phyloP scores from a whole-genome alignment of 2,888 invertebrate genomes.

The Oasisia sp. region DNA sequence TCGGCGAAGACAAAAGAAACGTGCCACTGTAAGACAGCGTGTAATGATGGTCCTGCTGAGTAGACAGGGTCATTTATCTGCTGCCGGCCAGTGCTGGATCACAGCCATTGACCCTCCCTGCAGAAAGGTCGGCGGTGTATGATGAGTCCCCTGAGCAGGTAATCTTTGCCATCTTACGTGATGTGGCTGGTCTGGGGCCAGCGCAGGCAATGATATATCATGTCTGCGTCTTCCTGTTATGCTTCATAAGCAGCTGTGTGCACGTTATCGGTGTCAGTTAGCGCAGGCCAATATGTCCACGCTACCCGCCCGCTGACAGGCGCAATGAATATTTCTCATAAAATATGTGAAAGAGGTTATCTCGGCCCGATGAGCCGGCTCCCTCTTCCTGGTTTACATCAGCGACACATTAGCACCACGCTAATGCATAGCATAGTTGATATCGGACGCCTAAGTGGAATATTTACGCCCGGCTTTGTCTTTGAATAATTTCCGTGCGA shows the following conservation, averaged over 20 bases:
- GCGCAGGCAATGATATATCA: neutral
- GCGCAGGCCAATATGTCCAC: neutral
- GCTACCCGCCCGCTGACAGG: neutral
- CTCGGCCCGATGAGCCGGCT: neutral
- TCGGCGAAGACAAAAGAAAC: neutral
- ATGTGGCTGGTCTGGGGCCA: neutral
- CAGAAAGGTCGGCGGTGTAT: neutral
- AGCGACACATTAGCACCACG: neutral
- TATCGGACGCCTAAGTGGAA: neutral
- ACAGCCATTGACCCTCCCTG: neutral
- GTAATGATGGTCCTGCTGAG: neutral
- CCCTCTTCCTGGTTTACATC: slow-evolving; percentile 10
- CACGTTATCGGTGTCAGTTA: neutral
- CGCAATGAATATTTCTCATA: slow-evolving; percentile 17
- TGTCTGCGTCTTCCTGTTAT: neutral
- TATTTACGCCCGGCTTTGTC: slow-evolving; percentile 8
- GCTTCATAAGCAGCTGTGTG: slow-evolving; percentile 10
- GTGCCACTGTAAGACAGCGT: neutral
- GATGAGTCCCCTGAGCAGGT: neutral
- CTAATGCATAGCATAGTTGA: slow-evolving; percentile 17
- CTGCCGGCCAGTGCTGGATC: neutral
- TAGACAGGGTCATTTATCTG: slow-evolving; percentile 6
- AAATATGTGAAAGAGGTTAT: slow-evolving; percentile 17
- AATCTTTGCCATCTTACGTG: slow-evolving; percentile 17
- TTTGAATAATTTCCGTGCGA: neutral